phyloP scores from a whole-genome alignment of 2,797 vertebrate genomes.

The Onychomys arenicola region DNA sequence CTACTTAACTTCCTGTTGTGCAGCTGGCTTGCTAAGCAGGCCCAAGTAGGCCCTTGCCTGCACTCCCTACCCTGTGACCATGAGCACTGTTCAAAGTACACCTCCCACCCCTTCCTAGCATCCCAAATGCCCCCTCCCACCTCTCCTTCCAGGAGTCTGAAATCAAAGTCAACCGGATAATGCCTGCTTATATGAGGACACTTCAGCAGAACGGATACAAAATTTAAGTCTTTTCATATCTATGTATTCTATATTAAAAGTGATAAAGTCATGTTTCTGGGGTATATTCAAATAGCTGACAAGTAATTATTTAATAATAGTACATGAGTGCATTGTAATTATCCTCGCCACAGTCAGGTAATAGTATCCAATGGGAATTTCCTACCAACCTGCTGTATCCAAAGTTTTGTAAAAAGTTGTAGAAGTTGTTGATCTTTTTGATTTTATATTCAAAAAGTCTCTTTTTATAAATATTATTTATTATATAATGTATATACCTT shows the following conservation, averaged over 20 bases:
- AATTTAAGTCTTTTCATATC: slow-evolving; percentile 78
- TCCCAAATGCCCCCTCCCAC: slow-evolving; percentile 51
- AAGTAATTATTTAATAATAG: slow-evolving; percentile 87
- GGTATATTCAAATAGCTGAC: slow-evolving; percentile 83
- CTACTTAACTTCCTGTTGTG: neutral
- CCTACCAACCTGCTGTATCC: slow-evolving; percentile 93
- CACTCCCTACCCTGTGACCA: slow-evolving; percentile 1
- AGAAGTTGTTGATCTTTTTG: slow-evolving; percentile 97
- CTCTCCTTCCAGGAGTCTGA: slow-evolving; percentile 63
- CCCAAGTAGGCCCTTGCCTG: neutral
- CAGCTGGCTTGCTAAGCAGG: neutral
- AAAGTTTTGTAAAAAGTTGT: slow-evolving; percentile 99
- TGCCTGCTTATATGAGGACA: slow-evolving; percentile 75
- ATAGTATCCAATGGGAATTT: slow-evolving; percentile 88
- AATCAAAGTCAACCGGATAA: slow-evolving; percentile 47
- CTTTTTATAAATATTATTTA: slow-evolving; percentile 99
- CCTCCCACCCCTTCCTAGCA: neutral
- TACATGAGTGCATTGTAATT: slow-evolving; percentile 87
- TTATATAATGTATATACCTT: slow-evolving; percentile 99
- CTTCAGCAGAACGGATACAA: slow-evolving; percentile 76
- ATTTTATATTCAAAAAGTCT: slow-evolving; percentile 98
- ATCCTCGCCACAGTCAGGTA: slow-evolving; percentile 88
- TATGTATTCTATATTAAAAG: slow-evolving; percentile 85
- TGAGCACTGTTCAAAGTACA: neutral
- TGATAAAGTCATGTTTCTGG: slow-evolving; percentile 82